Evolutionary conservation across 2,113 vertebrate genomes (phyloP), one percentile per base, ranked within the genome.

Genomic region (Cryptomyrus ogoouensis): DNA sequence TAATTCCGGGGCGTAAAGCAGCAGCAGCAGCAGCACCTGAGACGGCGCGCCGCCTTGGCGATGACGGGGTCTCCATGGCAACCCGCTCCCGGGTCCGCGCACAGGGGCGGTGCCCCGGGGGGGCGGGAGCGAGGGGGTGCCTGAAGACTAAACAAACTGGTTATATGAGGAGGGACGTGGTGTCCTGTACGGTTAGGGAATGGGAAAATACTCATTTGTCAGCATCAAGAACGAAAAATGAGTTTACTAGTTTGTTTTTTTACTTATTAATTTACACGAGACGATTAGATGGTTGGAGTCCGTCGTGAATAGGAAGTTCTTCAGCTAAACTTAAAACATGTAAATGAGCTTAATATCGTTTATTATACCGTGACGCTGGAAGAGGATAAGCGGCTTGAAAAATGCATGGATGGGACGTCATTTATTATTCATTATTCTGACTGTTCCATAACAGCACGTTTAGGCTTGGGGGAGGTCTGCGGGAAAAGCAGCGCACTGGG

Each of bases 81-180:
- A 88, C 89, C 27, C 80, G 39, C 12, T 56, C 21, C 27, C 31
- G 44, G 27, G n/a, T 35, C 58, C 7, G n/a, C 50, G 44, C 35
- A 24, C 24, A 56, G 83, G 86, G 88, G 52, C 74, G 27, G 85
- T n/a, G 62, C 7, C 6, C 44, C 56, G 53, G n/a, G 83, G 80
- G 39, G n/a, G 8, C 10, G 85, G 27, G 7, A 13, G 35, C 13
- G 6, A 44, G 47, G 80, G 90, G 66, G 19, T 15, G 21, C 39
- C 42, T 27, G 24, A 52, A 52, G 66, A 58, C 88, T 91, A 5
- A 62, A 84, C 52, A 88, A 89, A 89, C 89, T 62, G 89, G 90
- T 88, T 83, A 21, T 62, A 52, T 80, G 50, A 88, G 35, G 52
- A 10, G 21, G 58, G 49, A 58, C 5, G 44, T 47, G 83, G 1